Evolutionary conservation across 2,797 vertebrate genomes (phyloP), one percentile per base, ranked within the genome.

Genomic region (Pempheris klunzingeri): DNA sequence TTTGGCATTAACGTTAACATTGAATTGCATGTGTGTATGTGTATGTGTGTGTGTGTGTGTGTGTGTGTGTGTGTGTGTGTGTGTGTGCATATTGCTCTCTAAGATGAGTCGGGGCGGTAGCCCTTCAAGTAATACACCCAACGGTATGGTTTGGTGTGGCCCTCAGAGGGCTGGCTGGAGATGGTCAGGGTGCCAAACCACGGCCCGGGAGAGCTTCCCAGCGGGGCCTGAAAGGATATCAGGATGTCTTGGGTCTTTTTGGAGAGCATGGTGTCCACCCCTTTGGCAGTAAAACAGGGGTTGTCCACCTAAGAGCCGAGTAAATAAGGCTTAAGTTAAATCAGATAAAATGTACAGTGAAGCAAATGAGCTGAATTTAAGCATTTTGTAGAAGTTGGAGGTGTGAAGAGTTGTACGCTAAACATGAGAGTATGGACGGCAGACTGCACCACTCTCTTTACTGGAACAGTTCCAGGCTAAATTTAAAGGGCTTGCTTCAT

Each of bases 101-200:
- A 81, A 18, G 55, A 81, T 39, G 79, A 81, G 58, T 88, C 52
- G 3, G 77, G 77, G 9, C 26, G 81, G 68, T 91, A 39, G 0
- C 97, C 96, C 71, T 92, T 96, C 52, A 97, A 92, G 77, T 97
- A 98, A 83, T 92, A 97, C 30, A 96, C 87, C 96, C 97, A 97
- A 43, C 80, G 91, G 68, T 92, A 85, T 10, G 82, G 76, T 0
- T 83, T 81, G n/a, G 82, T 90, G 3, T 82, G 70, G 38, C 91
- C 93, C 12, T 94, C 87, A 0, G 89, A 77, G 0, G 81, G 68
- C 22, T 88, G 93, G 73, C 94, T 96, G 64, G 93, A 92, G 68
- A 97, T 84, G 22, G 91, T 94, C 78, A 97, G 78, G 70, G 88
- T 96, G 71, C 93, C 95, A 15, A 90, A 92, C 80, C 95, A 89